Evolutionary conservation across 1,140 invertebrate species (phyloP), one percentile per base, ranked within the genome.

Genomic region (Ips typographus): DNA sequence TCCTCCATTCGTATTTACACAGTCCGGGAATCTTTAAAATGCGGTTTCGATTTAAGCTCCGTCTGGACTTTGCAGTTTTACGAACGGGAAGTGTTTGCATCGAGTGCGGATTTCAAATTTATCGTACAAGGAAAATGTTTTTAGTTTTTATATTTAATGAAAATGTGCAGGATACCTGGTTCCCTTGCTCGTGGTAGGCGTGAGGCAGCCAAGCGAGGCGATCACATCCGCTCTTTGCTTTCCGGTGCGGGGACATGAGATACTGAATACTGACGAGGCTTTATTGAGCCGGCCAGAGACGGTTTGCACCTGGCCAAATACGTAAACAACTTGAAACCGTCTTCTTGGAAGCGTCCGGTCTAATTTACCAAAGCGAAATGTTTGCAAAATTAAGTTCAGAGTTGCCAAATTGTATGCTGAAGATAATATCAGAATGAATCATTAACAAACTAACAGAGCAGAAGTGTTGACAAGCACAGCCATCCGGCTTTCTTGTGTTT

Each of bases 171-270:
- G 38, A 59, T 59, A 42, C 41, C 57, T 59, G 41, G 57, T 59
- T 59, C 57, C 57, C 57, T 5, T 59, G 40, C 57, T 37, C 41
- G 57, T 59, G 57, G 8, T 42, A 62, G 58, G 67, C 55, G 55
- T 39, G 49, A 67, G 55, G 63, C 71, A 74, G 59, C 71, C 57
- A 51, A 74, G 68, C 74, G 74, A 70, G 71, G 74, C 74, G 64
- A 69, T 73, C 72, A 75, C 74, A 75, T 75, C 74, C 74, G 74
- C 68, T 73, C 63, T 73, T 69, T 63, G 72, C 72, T 72, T 75
- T 75, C 74, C 74, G 74, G 74, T 75, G 65, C 36, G 41, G 22
- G 49, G 61, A 64, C 47, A 64, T 64, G 49, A 52, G 49, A 64
- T 64, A 64, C 49, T n/a, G 64, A 66, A 58, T 66, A 66, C 64